Evolutionary conservation across 2,797 vertebrate species (phyloP).

Genomic region (Ibycter americanus): DNA sequence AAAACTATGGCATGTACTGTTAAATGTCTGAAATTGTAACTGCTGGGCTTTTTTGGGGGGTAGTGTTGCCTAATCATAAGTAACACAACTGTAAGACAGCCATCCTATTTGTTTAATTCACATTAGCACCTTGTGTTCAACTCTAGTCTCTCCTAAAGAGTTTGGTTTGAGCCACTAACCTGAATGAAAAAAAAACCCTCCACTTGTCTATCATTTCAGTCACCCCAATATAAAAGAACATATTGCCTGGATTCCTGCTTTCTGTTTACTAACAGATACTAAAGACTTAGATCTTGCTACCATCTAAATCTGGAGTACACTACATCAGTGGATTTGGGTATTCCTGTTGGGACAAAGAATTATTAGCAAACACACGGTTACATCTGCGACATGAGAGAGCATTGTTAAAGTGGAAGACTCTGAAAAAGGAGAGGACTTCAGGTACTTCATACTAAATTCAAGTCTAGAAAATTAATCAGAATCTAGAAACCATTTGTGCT

Average conservation of each 20-base stretch:
- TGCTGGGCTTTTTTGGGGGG: background rate
- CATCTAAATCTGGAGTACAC: background rate
- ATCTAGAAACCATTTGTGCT: background rate
- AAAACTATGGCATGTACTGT: background rate
- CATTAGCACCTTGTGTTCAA: background rate
- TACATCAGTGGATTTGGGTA: background rate
- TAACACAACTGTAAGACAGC: background rate
- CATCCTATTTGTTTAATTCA: background rate
- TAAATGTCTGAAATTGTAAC: background rate
- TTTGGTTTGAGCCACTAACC: background rate
- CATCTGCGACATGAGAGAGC: background rate
- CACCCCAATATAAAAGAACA: background rate
- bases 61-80: background rate
- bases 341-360: background rate
- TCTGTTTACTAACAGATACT: background rate
- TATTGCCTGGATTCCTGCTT: background rate
- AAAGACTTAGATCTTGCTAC: background rate
- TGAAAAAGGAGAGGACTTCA: background rate
- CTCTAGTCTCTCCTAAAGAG: background rate
- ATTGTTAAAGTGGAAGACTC: background rate
- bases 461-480: background rate
- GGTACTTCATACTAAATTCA: background rate
- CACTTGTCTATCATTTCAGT: background rate
- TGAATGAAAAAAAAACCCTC: background rate
- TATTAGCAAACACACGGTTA: background rate